Percentiles rank a stretch among this genome's conserved stretches.
phyloP scores from a whole-genome alignment of 2,797 vertebrate genomes.

The Iguana delicatissima region DNA sequence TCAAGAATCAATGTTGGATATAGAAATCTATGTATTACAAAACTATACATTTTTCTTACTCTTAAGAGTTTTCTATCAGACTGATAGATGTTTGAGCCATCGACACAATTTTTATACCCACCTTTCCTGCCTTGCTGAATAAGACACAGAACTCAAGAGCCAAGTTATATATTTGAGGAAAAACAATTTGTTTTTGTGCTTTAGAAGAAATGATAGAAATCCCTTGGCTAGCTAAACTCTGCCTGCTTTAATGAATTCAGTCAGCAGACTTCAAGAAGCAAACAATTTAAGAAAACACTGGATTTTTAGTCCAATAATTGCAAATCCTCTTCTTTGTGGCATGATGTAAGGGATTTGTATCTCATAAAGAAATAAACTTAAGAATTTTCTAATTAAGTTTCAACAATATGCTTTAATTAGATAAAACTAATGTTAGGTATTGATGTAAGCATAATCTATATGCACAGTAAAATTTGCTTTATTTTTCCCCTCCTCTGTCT shows the following conservation, averaged over 20 bases:
- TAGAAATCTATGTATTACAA: neutral
- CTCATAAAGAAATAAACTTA: conserved; percentile 30
- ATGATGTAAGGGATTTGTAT: conserved; percentile 51
- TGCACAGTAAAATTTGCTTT: conserved; percentile 54
- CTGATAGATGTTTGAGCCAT: neutral
- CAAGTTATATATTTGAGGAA: neutral
- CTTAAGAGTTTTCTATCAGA: neutral
- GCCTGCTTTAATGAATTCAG: conserved; percentile 18
- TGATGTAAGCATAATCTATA: conserved; percentile 66
- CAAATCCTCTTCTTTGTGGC: conserved; percentile 14
- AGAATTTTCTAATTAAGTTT: conserved; percentile 66
- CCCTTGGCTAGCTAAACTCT: neutral
- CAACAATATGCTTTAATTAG: conserved; percentile 70
- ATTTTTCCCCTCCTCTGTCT: conserved; percentile 40
- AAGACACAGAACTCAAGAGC: neutral
- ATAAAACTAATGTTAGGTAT: conserved; percentile 69
- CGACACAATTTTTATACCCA: neutral
- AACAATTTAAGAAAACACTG: neutral
- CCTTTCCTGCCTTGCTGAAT: neutral
- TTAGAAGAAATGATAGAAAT: conserved; percentile 45
- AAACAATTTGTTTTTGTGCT: neutral
- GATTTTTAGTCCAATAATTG: conserved; percentile 8
- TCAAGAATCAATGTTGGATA: neutral
- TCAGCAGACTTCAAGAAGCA: conserved; percentile 39
- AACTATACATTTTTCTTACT: neutral